Evolutionary conservation across 2,113 vertebrate genomes (phyloP), one percentile per base, ranked within the genome.

Genomic region (Calypte anna): DNA sequence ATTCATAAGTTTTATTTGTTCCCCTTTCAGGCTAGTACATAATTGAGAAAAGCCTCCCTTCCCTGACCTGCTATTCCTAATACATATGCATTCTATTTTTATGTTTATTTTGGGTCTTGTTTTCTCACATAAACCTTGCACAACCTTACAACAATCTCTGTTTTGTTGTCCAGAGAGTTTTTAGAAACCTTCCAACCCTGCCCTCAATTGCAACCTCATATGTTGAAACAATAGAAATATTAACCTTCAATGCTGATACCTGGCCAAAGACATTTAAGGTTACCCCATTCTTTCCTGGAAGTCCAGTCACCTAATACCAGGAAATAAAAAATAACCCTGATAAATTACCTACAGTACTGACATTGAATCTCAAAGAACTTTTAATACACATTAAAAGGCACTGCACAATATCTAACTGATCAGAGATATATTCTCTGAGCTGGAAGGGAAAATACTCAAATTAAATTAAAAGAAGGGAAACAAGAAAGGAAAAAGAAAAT

Each of bases 261-360:
- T 43, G 53, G 85, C 68, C 90, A 96, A 91, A 88, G 53, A 61
- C 44, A 78, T 81, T 74, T 74, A 90, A 83, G 36, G 33, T 57
- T 86, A 70, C n/a, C 16, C 53, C 44, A 68, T 78, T 94, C 50
- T 81, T 72, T 91, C 91, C 59, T 64, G 48, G 27, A 87, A 85
- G 55, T 69, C 51, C 63, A 77, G 55, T 77, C 68, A 81, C 36
- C 62, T 88, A 84, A 95, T 88, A 75, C 57, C 82, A 91, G 90
- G 76, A 96, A 90, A 95, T 83, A 93, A 86, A 93, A 95, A 93
- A 78, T 43, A 72, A 85, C 38, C 33, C 57, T 61, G 46, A 74
- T 76, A 66, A 57, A 75, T 93, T 90, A 93, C 82, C 33, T 78
- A 61, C 1, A 17, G 53, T 46, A 53, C 10, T 91, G 76, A 48